Percentiles rank a stretch among this genome's conserved stretches.
Evolutionary conservation across 2,113 vertebrate genomes (phyloP).

Genomic region (Saguinus midas): DNA sequence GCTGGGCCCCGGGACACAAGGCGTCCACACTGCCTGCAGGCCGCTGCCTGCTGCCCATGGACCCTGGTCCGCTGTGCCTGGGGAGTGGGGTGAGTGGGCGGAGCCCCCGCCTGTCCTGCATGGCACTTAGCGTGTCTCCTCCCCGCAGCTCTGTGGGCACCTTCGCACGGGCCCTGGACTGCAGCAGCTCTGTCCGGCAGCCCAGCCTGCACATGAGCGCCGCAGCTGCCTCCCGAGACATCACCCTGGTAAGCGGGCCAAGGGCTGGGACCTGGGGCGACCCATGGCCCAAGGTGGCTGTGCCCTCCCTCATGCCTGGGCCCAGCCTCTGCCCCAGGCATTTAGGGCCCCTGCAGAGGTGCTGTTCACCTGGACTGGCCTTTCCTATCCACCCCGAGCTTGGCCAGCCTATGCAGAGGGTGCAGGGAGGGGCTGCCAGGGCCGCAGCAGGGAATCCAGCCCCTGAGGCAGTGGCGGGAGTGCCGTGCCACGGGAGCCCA

Average conservation of each 20-base stretch:
- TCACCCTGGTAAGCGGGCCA: constrained; percentile 84
- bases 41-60: too few relatives aligned
- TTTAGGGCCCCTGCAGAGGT: neutral
- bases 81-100: too few relatives aligned
- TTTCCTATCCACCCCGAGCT: neutral
- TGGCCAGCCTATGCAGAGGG: neutral
- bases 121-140: neutral
- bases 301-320: neutral
- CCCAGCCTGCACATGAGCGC: constrained; percentile 91
- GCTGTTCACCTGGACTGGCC: neutral
- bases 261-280: neutral
- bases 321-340: neutral
- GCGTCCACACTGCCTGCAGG: too few relatives aligned
- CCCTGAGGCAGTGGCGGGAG: neutral
- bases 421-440: neutral
- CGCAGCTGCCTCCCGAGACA: constrained; percentile 88
- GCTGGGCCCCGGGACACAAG: too few relatives aligned
- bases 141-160: constrained; percentile 87
- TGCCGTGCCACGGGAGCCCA: neutral
- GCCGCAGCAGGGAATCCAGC: neutral
- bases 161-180: constrained; percentile 88
- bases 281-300: neutral
- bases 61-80: rapidly evolving
- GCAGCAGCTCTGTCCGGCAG: constrained; percentile 89
- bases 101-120: neutral